Conservation (phyloP, 2,113 vertebrate genomes). For the Trogon surrucura region DNA sequence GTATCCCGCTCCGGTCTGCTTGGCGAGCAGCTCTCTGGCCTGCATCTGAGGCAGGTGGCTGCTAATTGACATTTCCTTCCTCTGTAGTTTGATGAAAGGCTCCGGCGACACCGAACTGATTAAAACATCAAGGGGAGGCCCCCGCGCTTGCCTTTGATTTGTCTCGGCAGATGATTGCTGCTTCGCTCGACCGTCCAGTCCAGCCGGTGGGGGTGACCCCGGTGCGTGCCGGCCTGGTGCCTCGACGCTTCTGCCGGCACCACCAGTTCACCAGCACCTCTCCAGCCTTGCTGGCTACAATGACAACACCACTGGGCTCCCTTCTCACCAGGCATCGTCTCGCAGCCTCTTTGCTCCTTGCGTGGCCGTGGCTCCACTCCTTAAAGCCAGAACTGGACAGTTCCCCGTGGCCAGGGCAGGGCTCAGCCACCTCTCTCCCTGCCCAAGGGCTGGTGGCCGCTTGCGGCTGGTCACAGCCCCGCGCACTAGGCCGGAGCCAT, state of each 20-base stretch:
- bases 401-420: rapidly evolving
- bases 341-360: not conserved
- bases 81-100: slow-evolving; percentile 69
- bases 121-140: slow-evolving; percentile 69
- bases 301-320: not conserved
- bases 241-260: not conserved
- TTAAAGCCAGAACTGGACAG: not conserved
- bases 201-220: rapidly evolving
- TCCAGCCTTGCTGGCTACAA: rapidly evolving
- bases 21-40: not conserved
- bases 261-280: not conserved
- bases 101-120: slow-evolving; percentile 45
- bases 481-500: rapidly evolving
- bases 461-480: not conserved
- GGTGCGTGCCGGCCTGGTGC: not conserved
- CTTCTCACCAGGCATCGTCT: not conserved
- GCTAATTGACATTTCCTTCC: slow-evolving; percentile 64
- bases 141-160: slow-evolving; percentile 44
- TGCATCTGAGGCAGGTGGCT: not conserved
- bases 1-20: not conserved
- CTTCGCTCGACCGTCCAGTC: not conserved
- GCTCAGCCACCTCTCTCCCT: not conserved
- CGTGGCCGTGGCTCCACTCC: rapidly evolving
- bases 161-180: slow-evolving; percentile 9
- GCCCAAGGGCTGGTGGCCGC: not conserved